Conservation (phyloP, 1,140 invertebrate species). For the Eupristina koningsbergeri region DNA sequence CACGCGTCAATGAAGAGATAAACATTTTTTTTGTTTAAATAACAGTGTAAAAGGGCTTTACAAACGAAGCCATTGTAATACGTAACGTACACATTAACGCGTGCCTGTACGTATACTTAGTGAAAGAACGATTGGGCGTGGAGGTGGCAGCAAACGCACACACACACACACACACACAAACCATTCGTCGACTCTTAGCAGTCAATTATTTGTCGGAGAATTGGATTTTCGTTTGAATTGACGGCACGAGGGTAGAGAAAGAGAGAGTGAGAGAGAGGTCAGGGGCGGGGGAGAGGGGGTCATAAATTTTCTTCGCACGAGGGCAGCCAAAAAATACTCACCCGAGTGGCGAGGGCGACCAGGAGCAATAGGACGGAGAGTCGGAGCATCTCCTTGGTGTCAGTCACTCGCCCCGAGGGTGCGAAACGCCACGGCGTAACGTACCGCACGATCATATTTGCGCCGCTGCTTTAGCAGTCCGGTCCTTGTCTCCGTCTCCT, state of each 20-base stretch:
- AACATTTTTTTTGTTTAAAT: too few species aligned
- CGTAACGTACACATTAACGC: background rate
- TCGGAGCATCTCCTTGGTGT: background rate
- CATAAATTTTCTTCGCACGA: too few species aligned
- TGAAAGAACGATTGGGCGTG: background rate
- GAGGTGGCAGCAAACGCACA: background rate
- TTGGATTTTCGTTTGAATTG: too few species aligned
- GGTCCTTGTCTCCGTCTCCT: background rate
- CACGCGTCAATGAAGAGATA: background rate
- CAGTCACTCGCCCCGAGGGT: background rate
- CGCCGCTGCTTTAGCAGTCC: constrained; percentile 12
- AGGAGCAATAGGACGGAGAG: background rate
- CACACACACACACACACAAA: too few species aligned
- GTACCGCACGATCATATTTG: constrained; percentile 28
- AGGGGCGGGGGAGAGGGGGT: too few species aligned
- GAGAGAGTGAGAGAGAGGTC: too few species aligned
- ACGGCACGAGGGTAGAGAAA: too few species aligned
- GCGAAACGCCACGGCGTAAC: background rate
- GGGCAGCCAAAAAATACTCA: constrained; percentile 24
- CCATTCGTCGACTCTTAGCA: too few species aligned
- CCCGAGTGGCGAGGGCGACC: background rate
- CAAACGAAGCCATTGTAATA: background rate
- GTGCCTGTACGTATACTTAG: background rate
- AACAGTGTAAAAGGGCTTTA: constrained; percentile 4
- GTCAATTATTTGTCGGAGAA: too few species aligned